These are phyloP conservation scores for Eupsittula cactorum DNA, from an alignment of 2,113 vertebrate genomes.

Conservation along the genomic window DNA sequence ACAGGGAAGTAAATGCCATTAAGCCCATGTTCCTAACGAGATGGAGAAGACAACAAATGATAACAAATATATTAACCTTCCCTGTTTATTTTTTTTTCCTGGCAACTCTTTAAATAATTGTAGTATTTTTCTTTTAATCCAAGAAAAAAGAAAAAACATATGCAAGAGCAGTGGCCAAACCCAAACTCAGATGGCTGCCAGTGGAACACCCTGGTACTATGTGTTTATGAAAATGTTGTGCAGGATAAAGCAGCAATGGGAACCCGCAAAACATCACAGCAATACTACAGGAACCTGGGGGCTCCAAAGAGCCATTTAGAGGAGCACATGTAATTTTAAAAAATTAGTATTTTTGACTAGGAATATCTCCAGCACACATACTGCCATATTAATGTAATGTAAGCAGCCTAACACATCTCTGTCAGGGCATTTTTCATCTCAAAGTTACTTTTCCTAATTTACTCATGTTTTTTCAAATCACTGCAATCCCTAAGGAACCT, in stretches of 20 bases:
- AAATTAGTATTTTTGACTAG: neutral
- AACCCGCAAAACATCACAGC: neutral
- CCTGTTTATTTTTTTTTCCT: no score
- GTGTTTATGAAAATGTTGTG: neutral
- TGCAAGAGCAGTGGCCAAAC: rapidly evolving
- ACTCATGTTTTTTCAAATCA: no score
- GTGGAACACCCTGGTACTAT: neutral
- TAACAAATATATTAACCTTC: neutral
- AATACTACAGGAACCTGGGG: neutral
- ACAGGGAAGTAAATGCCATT: rapidly evolving
- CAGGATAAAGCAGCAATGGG: neutral
- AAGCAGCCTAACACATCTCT: neutral
- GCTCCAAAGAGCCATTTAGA: neutral
- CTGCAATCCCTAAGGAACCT: neutral
- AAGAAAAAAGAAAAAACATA: neutral
- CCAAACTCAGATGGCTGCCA: neutral
- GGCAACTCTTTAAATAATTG: neutral
- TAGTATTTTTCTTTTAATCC: neutral
- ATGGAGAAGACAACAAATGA: neutral
- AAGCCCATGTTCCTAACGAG: neutral
- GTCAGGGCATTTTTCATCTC: neutral
- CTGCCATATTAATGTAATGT: neutral
- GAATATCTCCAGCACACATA: neutral
- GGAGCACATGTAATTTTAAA: neutral
- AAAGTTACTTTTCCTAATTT: neutral